Percentiles rank a stretch among this genome's conserved stretches.
These are phyloP conservation scores for Phengaris arion DNA, from an alignment of 2,888 invertebrate genomes.

Conservation along the genomic window DNA sequence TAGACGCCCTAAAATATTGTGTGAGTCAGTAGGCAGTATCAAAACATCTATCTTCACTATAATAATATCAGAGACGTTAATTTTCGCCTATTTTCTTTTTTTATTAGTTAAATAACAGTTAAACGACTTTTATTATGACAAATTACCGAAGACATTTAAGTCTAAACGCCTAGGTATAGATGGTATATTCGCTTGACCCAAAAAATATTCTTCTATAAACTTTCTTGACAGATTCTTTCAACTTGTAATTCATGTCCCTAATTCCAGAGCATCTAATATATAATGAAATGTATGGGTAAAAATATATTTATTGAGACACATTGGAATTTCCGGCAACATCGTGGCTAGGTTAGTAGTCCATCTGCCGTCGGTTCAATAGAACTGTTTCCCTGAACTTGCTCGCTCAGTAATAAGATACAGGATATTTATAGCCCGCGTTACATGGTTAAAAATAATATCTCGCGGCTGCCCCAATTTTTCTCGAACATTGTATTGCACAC, in stretches of 20 bases:
- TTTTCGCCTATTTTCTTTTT: background rate
- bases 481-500: conserved; percentile 16
- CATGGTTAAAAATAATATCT: conserved; percentile 35
- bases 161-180: background rate
- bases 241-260: background rate
- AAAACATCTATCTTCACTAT: background rate
- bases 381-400: conserved; percentile 74
- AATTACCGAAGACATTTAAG: background rate
- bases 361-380: conserved; percentile 55
- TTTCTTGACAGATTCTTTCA: background rate
- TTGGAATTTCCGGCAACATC: background rate
- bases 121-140: background rate
- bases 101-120: background rate
- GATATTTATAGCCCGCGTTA: conserved; percentile 38
- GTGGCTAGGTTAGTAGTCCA: conserved; percentile 24
- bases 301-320: conserved; percentile 16
- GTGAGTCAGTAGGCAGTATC: background rate
- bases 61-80: background rate
- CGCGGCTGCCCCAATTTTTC: conserved; percentile 27
- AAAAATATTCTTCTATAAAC: background rate
- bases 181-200: background rate
- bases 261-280: background rate
- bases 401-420: conserved; percentile 46
- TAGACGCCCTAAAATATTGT: no score
- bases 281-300: background rate